Conservation (phyloP, 2,888 invertebrate genomes). For the Didymodactylos carnosus region DNA sequence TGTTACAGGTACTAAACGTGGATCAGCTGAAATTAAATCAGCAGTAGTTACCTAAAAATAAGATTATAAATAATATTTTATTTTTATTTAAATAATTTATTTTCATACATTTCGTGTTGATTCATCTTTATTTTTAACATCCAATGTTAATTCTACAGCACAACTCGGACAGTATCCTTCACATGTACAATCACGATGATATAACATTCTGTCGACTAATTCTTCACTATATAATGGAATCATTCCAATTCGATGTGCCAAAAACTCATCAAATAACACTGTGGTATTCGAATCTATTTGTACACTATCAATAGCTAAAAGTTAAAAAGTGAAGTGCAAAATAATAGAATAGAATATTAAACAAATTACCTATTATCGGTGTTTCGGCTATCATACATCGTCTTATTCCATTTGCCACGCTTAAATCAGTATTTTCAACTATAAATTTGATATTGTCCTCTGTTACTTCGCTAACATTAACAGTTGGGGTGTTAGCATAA, state of each 20-base stretch:
- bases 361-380: too few relatives aligned
- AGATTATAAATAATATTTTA: background rate
- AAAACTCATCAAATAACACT: constrained; percentile 89
- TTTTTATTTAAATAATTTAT: background rate
- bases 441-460: constrained; percentile 91
- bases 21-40: constrained; percentile 65
- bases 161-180: constrained; percentile 91
- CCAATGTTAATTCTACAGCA: constrained; percentile 86
- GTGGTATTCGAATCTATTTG: constrained; percentile 94
- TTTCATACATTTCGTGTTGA: constrained; percentile 43
- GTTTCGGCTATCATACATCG: constrained; percentile 95
- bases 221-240: constrained; percentile 81
- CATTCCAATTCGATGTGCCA: constrained; percentile 86
- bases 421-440: constrained; percentile 72
- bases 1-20: constrained; percentile 60
- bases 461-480: constrained; percentile 73
- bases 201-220: constrained; percentile 76
- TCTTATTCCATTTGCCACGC: constrained; percentile 68
- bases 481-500: constrained; percentile 62
- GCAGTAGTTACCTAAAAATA: constrained; percentile 74
- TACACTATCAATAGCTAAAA: constrained; percentile 98
- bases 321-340: too few relatives aligned
- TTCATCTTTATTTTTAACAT: constrained; percentile 81
- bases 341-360: too few relatives aligned
- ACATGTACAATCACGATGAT: constrained; percentile 74